A percentile compares a stretch with the other conserved stretches of the same genome.
phyloP scores from a whole-genome alignment of 53 echinoderm and acorn worm genomes.

The Echinometra lucunter region DNA sequence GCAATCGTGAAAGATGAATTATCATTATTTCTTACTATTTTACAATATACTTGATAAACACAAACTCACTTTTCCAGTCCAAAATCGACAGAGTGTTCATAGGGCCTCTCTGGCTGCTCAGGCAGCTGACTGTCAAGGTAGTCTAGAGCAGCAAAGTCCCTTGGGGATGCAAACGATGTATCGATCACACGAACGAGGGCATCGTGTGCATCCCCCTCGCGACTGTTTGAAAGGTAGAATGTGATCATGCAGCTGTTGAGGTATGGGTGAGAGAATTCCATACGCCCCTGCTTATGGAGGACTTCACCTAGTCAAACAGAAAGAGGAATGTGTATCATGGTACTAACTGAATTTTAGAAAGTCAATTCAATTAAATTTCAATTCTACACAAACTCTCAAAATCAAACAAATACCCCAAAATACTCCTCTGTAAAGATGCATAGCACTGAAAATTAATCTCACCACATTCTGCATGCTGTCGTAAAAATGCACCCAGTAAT shows the following conservation, averaged over 20 bases:
- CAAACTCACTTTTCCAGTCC: conserved; percentile 79
- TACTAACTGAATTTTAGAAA: too few relatives aligned
- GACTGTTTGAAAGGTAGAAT: conserved; percentile 64
- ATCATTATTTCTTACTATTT: too few relatives aligned
- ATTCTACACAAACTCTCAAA: too few relatives aligned
- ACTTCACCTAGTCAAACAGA: conserved; percentile 71
- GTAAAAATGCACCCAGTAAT: too few relatives aligned
- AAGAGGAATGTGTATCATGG: background rate
- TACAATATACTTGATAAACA: too few relatives aligned
- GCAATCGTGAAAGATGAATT: too few relatives aligned
- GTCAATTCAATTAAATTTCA: too few relatives aligned
- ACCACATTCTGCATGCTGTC: too few relatives aligned
- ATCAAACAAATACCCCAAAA: too few relatives aligned
- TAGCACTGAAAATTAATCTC: too few relatives aligned
- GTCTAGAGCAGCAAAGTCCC: conserved; percentile 75
- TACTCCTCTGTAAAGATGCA: too few relatives aligned
- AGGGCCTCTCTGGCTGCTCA: conserved; percentile 69
- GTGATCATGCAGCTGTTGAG: conserved; percentile 77
- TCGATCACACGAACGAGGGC: conserved; percentile 73
- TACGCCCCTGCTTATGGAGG: conserved; percentile 78
- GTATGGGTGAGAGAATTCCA: conserved; percentile 72
- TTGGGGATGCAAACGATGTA: conserved; percentile 70
- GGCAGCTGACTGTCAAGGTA: conserved; percentile 72
- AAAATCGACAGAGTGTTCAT: conserved; percentile 74
- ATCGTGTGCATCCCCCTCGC: conserved; percentile 68